phyloP scores from a whole-genome alignment of 1,140 invertebrate genomes.

The Ceratina australensis region DNA sequence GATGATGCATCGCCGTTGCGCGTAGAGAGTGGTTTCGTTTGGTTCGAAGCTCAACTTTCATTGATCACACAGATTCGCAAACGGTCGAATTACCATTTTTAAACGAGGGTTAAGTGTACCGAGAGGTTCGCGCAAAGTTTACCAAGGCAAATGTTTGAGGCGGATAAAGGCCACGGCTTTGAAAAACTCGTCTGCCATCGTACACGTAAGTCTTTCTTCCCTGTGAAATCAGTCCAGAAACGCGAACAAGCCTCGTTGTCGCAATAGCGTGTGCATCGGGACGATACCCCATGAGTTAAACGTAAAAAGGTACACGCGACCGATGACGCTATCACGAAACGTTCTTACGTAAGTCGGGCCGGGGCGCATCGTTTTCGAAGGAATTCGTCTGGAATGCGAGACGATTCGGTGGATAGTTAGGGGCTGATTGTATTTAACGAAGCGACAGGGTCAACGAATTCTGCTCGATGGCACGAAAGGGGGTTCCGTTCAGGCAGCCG shows the following conservation, averaged over 20 bases:
- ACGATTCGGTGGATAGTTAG: neutral
- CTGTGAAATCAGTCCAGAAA: conserved; percentile 14
- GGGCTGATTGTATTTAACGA: conserved; percentile 19
- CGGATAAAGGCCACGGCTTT: no score
- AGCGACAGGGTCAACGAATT: no score
- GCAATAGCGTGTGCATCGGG: conserved; percentile 32
- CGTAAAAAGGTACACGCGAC: conserved; percentile 27
- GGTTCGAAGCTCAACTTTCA: neutral
- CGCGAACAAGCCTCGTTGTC: neutral
- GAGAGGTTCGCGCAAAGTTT: neutral
- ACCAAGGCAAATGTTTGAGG: neutral
- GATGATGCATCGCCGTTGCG: no score
- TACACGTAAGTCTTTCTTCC: conserved; percentile 13
- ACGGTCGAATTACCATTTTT: neutral
- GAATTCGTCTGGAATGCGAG: conserved; percentile 31
- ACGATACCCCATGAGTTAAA: neutral
- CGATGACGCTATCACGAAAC: conserved; percentile 39
- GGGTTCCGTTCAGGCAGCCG: neutral
- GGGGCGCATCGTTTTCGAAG: conserved; percentile 27
- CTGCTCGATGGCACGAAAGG: neutral
- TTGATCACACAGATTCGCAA: neutral
- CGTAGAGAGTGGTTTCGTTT: no score
- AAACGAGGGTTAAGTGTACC: neutral
- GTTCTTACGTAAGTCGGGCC: conserved; percentile 25
- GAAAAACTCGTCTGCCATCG: neutral